Evolutionary conservation across 2,888 invertebrate species (phyloP).

Genomic region (Sialis lutaria): DNA sequence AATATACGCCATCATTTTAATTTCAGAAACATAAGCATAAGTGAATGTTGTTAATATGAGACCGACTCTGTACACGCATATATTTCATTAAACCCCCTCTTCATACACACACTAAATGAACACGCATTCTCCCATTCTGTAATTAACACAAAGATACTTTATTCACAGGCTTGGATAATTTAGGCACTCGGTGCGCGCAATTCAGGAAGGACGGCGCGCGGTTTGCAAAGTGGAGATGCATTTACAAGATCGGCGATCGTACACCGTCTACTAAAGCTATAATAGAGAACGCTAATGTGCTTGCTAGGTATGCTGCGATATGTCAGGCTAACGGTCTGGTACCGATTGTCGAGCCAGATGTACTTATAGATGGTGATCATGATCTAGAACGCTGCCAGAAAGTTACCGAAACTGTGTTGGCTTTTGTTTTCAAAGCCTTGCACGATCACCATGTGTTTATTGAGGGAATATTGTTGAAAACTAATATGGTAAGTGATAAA

Average conservation of each 20-base stretch:
- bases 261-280: constrained; percentile 39
- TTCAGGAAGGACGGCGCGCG: constrained; percentile 43
- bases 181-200: constrained; percentile 37
- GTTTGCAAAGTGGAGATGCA: constrained; percentile 47
- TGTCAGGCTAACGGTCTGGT: constrained; percentile 43
- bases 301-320: constrained; percentile 43
- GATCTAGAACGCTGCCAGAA: constrained; percentile 36
- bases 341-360: constrained; percentile 52
- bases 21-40: too few relatives aligned
- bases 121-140: neutral
- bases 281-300: constrained; percentile 38
- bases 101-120: too few relatives aligned
- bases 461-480: constrained; percentile 44
- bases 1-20: too few relatives aligned
- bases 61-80: too few relatives aligned
- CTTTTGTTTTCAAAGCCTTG: constrained; percentile 40
- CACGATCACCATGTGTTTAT: constrained; percentile 42
- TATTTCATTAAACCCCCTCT: too few relatives aligned
- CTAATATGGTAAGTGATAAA: constrained; percentile 31
- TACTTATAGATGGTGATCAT: constrained; percentile 36
- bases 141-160: constrained; percentile 17
- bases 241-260: constrained; percentile 33
- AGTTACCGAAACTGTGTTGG: constrained; percentile 62
- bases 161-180: constrained; percentile 27
- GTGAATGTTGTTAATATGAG: too few relatives aligned